Evolutionary conservation across 2,888 invertebrate genomes (phyloP), one percentile per base, ranked within the genome.

Genomic region (Pristionchus japonicus): DNA sequence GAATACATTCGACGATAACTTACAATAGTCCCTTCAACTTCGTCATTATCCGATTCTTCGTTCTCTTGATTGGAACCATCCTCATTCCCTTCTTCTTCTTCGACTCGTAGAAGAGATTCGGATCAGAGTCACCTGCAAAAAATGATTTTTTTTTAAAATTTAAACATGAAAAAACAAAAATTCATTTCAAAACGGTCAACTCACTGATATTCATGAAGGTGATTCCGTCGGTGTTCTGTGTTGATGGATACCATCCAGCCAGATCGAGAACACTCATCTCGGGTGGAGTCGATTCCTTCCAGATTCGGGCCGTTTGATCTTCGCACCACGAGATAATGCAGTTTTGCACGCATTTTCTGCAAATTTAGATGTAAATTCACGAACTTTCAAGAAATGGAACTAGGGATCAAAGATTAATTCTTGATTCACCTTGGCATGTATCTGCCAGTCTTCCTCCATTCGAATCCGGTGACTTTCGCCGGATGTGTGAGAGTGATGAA

Each of bases 361-460:
- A 61, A 34, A 17, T 13, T 34, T 34, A 34, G 34, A 34, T 70
- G 13, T 34, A 37, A 70, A 23, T 20, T 31, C 70, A 70, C 2
- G 7, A 15, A 15, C 3, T 7, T 57, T 7, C 3, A 57, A 57
- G 23, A n/a, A 1, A 3, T 9, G 3, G 9, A 23, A 6, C 23
- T n/a, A 3, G 7, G 23, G 57, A 57, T 57, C n/a, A 57, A n/a
- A 57, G 2, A n/a, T 57, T 7, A 3, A 43, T 43, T 43, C 43
- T 20, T 31, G 20, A 95, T 96, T 95, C 95, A 97, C 97, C 98
- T 98, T 86, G 99, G 98, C 98, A 99, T 98, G 94, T 98, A 99
- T 96, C 98, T 98, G 96, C 99, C 99, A 85, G 99, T 99, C 95
- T 98, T 98, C 91, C 99, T 96, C 99, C 99, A 99, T 85, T 98